phyloP scores from a whole-genome alignment of 2,113 vertebrate genomes.

The Leucosticte australis region DNA sequence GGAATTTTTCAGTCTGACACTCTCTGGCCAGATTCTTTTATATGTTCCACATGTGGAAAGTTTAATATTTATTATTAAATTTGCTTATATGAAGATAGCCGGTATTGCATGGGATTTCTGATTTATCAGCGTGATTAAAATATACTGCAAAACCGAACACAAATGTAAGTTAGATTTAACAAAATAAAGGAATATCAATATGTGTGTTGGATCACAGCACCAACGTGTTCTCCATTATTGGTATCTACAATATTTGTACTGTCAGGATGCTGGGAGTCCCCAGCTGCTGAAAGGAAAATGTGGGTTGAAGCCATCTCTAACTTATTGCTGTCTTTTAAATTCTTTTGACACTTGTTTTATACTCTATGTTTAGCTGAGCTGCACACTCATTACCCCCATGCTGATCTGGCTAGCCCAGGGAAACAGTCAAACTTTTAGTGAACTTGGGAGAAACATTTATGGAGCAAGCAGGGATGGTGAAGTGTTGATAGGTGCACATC shows the following conservation, averaged over 20 bases:
- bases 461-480: not conserved
- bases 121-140: not conserved
- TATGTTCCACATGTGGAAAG: accelerated
- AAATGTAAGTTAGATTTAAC: not conserved
- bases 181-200: not conserved
- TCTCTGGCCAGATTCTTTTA: not conserved
- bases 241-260: not conserved
- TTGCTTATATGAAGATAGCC: not conserved
- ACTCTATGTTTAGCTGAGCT: not conserved
- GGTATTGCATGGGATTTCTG: not conserved
- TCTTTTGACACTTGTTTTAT: not conserved
- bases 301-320: not conserved
- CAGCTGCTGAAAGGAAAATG: not conserved
- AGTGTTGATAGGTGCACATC: not conserved
- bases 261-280: not conserved
- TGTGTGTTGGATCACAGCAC: not conserved
- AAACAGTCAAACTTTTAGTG: not conserved
- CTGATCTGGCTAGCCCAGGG: not conserved
- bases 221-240: accelerated
- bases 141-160: not conserved
- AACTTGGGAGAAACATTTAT: not conserved
- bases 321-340: not conserved
- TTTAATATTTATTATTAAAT: not conserved
- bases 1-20: not conserved
- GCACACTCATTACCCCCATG: not conserved